Evolutionary conservation across 1,140 invertebrate genomes (phyloP).

Genomic region (Carcinoscorpius rotundicauda): DNA sequence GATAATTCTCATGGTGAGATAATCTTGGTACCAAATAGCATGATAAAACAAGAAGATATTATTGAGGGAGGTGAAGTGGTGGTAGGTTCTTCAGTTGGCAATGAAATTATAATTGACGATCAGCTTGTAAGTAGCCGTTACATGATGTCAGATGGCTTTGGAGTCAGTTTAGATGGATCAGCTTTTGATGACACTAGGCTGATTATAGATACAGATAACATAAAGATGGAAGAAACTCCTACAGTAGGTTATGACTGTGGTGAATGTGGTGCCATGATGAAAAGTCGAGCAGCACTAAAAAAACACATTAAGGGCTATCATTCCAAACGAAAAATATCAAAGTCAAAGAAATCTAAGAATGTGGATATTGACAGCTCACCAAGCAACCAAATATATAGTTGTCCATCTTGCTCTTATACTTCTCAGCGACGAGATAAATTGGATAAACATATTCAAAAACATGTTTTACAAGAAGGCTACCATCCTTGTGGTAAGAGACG

Average conservation of each 20-base stretch:
- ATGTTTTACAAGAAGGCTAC: constrained; percentile 26
- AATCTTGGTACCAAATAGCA: constrained; percentile 19
- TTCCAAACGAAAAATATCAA: constrained; percentile 17
- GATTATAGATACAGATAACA: constrained; percentile 12
- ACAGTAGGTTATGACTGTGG: constrained; percentile 25
- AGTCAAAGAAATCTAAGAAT: constrained; percentile 14
- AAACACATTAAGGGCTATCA: constrained; percentile 26
- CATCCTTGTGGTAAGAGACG: constrained; percentile 29
- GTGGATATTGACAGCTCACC: background rate
- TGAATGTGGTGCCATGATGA: constrained; percentile 26
- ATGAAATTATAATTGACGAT: constrained; percentile 22
- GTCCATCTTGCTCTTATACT: constrained; percentile 26
- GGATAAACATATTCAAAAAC: constrained; percentile 28
- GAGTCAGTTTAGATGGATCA: constrained; percentile 13
- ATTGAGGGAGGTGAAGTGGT: constrained; percentile 22
- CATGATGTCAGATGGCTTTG: constrained; percentile 10
- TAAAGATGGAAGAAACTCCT: constrained; percentile 10
- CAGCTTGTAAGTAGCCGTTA: constrained; percentile 10
- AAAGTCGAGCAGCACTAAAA: constrained; percentile 22
- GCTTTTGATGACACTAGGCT: constrained; percentile 13
- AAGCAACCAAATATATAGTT: constrained; percentile 21
- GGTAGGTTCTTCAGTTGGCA: constrained; percentile 18
- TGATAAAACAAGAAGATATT: constrained; percentile 22
- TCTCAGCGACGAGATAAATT: constrained; percentile 25
- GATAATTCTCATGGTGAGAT: constrained; percentile 20